These are phyloP conservation scores for Diplodus sargus DNA, from an alignment of 2,797 vertebrate species.

Conservation along the genomic window DNA sequence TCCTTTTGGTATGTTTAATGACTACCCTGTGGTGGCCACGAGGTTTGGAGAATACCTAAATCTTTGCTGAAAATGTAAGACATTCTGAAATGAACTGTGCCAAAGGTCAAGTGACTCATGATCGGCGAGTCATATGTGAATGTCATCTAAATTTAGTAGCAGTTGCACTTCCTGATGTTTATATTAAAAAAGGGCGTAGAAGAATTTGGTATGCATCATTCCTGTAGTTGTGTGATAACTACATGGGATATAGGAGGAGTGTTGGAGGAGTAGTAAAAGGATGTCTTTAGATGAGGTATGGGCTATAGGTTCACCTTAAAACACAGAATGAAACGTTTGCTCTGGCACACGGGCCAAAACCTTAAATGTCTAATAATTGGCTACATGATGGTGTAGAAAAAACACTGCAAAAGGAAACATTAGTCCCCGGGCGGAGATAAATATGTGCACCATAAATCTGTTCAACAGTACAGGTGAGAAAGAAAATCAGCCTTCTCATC, in stretches of 20 bases:
- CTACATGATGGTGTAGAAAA: background rate
- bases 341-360: background rate
- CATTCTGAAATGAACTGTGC: background rate
- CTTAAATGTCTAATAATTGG: background rate
- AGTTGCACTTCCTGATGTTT: too few relatives aligned
- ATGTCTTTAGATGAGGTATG: background rate
- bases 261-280: too few relatives aligned
- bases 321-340: background rate
- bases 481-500: background rate
- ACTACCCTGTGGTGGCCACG: background rate
- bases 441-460: background rate
- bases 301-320: background rate
- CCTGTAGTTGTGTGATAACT: too few relatives aligned
- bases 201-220: too few relatives aligned
- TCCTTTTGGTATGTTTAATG: background rate
- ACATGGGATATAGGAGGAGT: too few relatives aligned
- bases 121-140: too few relatives aligned
- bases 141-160: too few relatives aligned
- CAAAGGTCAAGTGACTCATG: background rate
- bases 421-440: background rate
- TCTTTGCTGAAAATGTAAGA: background rate
- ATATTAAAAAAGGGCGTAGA: too few relatives aligned
- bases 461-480: background rate
- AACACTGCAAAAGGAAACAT: background rate
- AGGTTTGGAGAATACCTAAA: background rate